Base-by-base conservation (phyloP, 2,888 invertebrate genomes). In the Dicyrtoma fusca region DNA sequence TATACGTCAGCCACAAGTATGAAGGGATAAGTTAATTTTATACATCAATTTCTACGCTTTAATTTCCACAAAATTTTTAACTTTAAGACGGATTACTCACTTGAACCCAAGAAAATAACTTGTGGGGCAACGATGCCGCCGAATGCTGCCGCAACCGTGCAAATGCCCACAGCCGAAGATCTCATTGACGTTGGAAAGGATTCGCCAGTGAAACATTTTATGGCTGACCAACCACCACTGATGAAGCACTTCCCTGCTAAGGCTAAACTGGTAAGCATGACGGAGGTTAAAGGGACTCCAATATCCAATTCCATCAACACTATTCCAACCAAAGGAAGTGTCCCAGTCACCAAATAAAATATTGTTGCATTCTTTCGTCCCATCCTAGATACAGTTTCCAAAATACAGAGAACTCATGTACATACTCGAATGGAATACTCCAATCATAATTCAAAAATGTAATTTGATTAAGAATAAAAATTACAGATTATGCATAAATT, bases 61-160 rank as follows among this genome's bases (percentile, higher is more conserved):
- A 45, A 10, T 45, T 45, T 13, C 45, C 45, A 11, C 45, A 45
- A 45, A 45, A 11, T 45, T 45, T 13, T 13, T 19, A n/a, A n/a
- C 19, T 11, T 13, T n/a, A 55, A 45, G 11, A n/a, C n/a, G n/a
- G n/a, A n/a, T n/a, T n/a, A 47, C 61, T 74, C 71, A 79, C 77
- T 55, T 74, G 75, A 77, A 70, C 76, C 76, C 14, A 76, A 55
- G 57, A 69, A 76, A 5, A 72, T 69, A 49, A 76, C 62, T 62
- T 79, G 77, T 1, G 79, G 76, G 23, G 77, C 74, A 5, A 76
- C 6, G 14, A 77, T 74, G 53, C 77, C 79, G 6, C 77, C 79
- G n/a, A 76, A 59, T 47, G 75, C 73, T 21, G 75, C 76, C 19
- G 75, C 76, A 11, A 80, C 45, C 1, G 73, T 74, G 47, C 76